Percentiles rank a stretch among this genome's conserved stretches.
Evolutionary conservation across 2,113 vertebrate genomes (phyloP).

Genomic region (Petaurus breviceps): DNA sequence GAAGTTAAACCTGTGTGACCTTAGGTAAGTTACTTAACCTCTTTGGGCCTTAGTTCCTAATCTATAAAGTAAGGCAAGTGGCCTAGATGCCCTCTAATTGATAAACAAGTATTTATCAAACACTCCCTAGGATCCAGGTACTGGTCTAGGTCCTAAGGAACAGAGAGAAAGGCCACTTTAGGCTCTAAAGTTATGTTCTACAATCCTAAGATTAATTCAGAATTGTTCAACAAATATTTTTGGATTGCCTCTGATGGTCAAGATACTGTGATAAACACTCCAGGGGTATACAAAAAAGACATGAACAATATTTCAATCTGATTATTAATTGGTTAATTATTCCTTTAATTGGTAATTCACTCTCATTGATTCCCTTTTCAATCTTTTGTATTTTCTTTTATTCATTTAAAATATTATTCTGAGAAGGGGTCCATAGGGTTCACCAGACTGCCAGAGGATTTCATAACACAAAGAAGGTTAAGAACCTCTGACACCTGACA

Average conservation of each 20-base stretch:
- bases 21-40: not conserved
- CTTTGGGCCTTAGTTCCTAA: not conserved
- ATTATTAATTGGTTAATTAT: not conserved
- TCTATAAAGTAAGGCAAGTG: not conserved
- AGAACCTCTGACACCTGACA: not conserved
- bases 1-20: not conserved
- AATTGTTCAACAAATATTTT: not conserved
- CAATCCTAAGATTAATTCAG: not conserved
- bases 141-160: not conserved
- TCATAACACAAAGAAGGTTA: not conserved
- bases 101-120: not conserved
- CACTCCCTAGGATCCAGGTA: not conserved
- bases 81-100: not conserved
- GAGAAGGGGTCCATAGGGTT: not conserved
- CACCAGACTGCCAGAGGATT: not conserved
- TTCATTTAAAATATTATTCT: not conserved
- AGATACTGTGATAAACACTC: not conserved
- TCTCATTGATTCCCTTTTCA: not conserved
- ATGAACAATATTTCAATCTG: not conserved
- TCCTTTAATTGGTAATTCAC: not conserved
- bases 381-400: not conserved
- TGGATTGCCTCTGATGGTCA: not conserved
- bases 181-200: not conserved
- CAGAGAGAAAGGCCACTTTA: not conserved
- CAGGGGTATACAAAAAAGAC: not conserved